A percentile compares a stretch with the other conserved stretches of the same genome.
phyloP scores from a whole-genome alignment of 1,140 invertebrate genomes.

The Apis cerana region DNA sequence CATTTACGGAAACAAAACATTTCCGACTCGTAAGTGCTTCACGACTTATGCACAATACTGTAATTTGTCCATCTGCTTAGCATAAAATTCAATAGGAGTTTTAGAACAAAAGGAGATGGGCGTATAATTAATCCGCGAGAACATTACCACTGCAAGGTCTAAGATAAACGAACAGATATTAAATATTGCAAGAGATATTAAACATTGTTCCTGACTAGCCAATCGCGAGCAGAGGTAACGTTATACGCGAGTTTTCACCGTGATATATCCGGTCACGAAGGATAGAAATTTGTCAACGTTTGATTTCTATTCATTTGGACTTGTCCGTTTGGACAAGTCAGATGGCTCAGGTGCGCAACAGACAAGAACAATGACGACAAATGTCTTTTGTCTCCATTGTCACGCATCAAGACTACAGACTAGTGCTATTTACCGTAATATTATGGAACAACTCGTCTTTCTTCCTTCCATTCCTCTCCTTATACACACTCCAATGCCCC shows the following conservation, averaged over 20 bases:
- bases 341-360: neutral
- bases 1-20: neutral
- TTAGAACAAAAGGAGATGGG: neutral
- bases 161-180: neutral
- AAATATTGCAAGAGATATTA: neutral
- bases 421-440: neutral
- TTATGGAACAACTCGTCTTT: neutral
- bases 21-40: neutral
- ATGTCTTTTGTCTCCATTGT: neutral
- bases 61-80: neutral
- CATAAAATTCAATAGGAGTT: neutral
- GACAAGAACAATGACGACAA: neutral
- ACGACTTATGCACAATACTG: neutral
- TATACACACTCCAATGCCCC: neutral
- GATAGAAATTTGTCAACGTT: neutral
- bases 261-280: neutral
- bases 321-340: neutral
- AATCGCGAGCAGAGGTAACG: neutral
- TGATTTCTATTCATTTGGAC: constrained; percentile 1
- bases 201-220: neutral
- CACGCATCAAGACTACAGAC: neutral
- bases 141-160: neutral
- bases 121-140: neutral
- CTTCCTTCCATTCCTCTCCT: neutral
- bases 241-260: neutral